Percentiles rank a stretch among this genome's conserved stretches.
Conservation (phyloP, 2,113 vertebrate species). For the Perca flavescens region DNA sequence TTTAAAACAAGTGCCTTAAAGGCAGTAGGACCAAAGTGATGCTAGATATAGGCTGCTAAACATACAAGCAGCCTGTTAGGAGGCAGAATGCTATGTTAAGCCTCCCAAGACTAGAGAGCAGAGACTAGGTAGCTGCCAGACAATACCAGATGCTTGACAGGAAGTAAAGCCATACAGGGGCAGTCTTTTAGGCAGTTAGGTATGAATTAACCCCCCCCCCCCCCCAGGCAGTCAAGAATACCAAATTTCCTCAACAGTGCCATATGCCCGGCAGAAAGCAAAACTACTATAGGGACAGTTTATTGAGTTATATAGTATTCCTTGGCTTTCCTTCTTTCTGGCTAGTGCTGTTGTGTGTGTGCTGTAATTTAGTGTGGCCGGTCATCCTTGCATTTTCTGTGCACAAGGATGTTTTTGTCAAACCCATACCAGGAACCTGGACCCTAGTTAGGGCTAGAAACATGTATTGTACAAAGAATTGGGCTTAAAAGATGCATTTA, state of each 20-base stretch:
- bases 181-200: slow-evolving; percentile 48
- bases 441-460: neutral
- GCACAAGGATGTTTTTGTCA: neutral
- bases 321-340: slow-evolving; percentile 35
- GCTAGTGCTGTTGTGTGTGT: slow-evolving; percentile 2
- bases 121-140: slow-evolving; percentile 52
- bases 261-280: slow-evolving; percentile 48
- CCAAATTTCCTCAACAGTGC: slow-evolving; percentile 53
- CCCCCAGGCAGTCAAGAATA: slow-evolving; percentile 40
- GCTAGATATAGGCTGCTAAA: slow-evolving; percentile 30
- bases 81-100: slow-evolving; percentile 40
- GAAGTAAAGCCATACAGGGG: slow-evolving; percentile 52
- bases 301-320: slow-evolving; percentile 52
- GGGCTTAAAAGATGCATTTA: neutral
- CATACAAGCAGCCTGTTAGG: slow-evolving; percentile 37
- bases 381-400: neutral
- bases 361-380: slow-evolving; percentile 8
- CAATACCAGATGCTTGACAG: slow-evolving; percentile 60
- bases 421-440: neutral
- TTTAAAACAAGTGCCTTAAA: slow-evolving; percentile 33
- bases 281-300: slow-evolving; percentile 41
- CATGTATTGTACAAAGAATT: neutral
- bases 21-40: slow-evolving; percentile 36
- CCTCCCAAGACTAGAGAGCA: slow-evolving; percentile 29
- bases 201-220: slow-evolving; percentile 50